Conservation (phyloP, 1,140 invertebrate genomes). For the Sipha flava region DNA sequence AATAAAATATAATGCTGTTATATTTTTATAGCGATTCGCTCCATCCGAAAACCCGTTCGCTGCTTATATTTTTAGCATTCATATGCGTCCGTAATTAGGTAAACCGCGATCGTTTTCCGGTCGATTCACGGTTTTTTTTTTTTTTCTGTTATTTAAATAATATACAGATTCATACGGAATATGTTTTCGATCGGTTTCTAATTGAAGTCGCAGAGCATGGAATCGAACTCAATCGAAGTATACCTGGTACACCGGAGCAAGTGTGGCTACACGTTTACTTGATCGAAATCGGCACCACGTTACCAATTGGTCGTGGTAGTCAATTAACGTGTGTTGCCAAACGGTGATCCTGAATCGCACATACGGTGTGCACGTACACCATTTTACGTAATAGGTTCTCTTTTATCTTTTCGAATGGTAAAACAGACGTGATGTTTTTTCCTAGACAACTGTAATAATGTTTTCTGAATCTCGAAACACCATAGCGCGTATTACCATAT, state of each 20-base stretch:
- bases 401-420: background rate
- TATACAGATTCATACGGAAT: no score
- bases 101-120: no score
- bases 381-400: background rate
- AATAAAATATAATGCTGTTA: no score
- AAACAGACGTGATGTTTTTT: background rate
- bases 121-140: no score
- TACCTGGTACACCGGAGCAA: background rate
- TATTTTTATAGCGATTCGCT: no score
- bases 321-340: constrained; percentile 21
- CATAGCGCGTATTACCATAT: background rate
- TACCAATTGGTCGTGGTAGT: background rate
- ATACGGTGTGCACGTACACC: background rate
- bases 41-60: no score
- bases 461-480: background rate
- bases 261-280: background rate
- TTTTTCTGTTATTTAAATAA: no score
- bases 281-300: background rate
- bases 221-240: no score
- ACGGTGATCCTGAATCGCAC: background rate
- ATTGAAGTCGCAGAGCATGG: background rate
- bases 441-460: background rate
- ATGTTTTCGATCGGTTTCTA: background rate
- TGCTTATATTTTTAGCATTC: no score
- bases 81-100: no score